These are phyloP conservation scores for Dinoponera quadriceps DNA, from an alignment of 1,140 invertebrate species.

Conservation along the genomic window DNA sequence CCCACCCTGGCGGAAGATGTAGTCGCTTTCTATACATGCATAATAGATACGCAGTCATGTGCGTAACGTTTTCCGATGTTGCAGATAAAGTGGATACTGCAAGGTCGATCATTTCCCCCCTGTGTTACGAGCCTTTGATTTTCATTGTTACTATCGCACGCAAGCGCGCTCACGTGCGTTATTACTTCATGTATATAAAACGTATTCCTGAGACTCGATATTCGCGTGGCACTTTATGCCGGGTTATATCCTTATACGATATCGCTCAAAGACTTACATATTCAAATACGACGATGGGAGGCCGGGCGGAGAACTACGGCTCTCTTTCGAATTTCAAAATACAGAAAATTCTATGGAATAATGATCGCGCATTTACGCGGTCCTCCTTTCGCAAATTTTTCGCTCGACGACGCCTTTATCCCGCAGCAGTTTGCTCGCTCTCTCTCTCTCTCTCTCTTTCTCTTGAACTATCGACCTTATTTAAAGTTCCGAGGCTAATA, in stretches of 20 bases:
- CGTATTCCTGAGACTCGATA: constrained; percentile 15
- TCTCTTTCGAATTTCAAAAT: background rate
- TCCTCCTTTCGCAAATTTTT: no score
- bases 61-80: constrained; percentile 35
- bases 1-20: constrained; percentile 18
- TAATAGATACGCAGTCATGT: constrained; percentile 33
- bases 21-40: constrained; percentile 52
- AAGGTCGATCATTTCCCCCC: constrained; percentile 19
- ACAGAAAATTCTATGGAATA: no score
- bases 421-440: no score
- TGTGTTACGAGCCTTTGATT: constrained; percentile 29
- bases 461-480: no score
- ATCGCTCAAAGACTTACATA: background rate
- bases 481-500: background rate
- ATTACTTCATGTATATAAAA: constrained; percentile 24
- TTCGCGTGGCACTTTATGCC: background rate
- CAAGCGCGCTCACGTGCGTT: constrained; percentile 9
- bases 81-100: constrained; percentile 30
- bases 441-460: no score
- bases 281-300: background rate
- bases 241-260: background rate
- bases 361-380: no score
- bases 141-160: constrained; percentile 9
- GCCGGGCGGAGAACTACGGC: no score
- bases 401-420: no score